These are phyloP conservation scores for Leucoptera coffeella DNA, from an alignment of 2,888 invertebrate species.

Conservation along the genomic window DNA sequence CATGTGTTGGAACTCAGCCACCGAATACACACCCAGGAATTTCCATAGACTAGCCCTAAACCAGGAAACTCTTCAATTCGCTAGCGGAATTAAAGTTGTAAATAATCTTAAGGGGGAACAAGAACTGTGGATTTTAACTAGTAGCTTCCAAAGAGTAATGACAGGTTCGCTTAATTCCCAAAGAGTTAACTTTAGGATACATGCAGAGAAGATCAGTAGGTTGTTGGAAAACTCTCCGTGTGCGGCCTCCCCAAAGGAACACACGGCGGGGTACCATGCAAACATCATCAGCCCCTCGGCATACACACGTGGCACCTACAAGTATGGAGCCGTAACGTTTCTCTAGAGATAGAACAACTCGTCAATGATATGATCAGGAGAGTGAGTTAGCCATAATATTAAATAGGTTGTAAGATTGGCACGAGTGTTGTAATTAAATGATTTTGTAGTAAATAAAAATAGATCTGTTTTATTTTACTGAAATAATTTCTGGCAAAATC, in stretches of 20 bases:
- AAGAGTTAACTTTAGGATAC: conserved; percentile 65
- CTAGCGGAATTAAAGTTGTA: conserved; percentile 66
- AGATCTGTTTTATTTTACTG: too few relatives aligned
- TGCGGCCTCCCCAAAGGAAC: conserved; percentile 20
- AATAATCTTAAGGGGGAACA: conserved; percentile 48
- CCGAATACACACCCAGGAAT: conserved; percentile 44
- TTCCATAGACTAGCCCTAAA: conserved; percentile 56
- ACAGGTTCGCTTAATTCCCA: conserved; percentile 45
- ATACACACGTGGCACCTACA: too few relatives aligned
- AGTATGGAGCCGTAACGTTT: conserved; percentile 30
- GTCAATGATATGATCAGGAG: too few relatives aligned
- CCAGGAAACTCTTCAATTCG: conserved; percentile 61
- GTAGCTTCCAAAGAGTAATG: conserved; percentile 63
- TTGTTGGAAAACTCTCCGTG: conserved; percentile 54
- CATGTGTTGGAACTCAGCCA: conserved; percentile 66
- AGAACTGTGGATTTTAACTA: conserved; percentile 62
- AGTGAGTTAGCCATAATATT: too few relatives aligned
- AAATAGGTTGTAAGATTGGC: too few relatives aligned
- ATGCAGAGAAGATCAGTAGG: conserved; percentile 53
- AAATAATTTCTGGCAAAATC: too few relatives aligned
- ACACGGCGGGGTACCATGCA: conserved; percentile 20
- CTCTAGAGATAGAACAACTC: conserved; percentile 21
- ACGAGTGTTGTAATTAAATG: too few relatives aligned
- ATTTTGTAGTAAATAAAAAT: too few relatives aligned
- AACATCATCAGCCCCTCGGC: too few relatives aligned